phyloP scores from a whole-genome alignment of 1,140 invertebrate species.

The Papilio machaon region DNA sequence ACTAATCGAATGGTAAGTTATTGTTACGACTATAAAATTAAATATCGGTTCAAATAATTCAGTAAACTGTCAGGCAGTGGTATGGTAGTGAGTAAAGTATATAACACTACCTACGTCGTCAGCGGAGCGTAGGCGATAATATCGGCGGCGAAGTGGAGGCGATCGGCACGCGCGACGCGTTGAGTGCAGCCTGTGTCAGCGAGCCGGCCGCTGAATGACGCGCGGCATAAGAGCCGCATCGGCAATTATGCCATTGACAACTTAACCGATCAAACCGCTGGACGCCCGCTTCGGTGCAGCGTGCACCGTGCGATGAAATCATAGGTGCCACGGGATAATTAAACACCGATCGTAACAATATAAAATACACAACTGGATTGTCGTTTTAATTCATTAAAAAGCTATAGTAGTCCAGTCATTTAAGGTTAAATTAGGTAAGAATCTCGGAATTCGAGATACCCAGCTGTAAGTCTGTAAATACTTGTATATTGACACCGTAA shows the following conservation, averaged over 20 bases:
- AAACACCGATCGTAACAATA: background rate
- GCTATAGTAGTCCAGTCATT: too few species aligned
- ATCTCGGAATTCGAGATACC: too few species aligned
- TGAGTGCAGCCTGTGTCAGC: slow-evolving; percentile 71
- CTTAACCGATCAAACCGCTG: slow-evolving; percentile 52
- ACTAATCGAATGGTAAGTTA: background rate
- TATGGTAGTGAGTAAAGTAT: slow-evolving; percentile 21
- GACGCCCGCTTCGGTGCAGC: slow-evolving; percentile 5
- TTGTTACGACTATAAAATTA: background rate
- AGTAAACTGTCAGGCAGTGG: slow-evolving; percentile 16
- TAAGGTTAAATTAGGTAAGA: too few species aligned
- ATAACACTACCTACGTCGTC: slow-evolving; percentile 48
- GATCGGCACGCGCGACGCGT: slow-evolving; percentile 74
- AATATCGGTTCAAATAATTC: background rate
- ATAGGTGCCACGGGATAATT: slow-evolving; percentile 6
- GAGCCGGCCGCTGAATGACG: slow-evolving; percentile 54
- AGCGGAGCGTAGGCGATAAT: slow-evolving; percentile 59
- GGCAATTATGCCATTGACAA: slow-evolving; percentile 75
- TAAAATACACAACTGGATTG: background rate
- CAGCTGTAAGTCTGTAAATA: too few species aligned
- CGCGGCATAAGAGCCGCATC: slow-evolving; percentile 63
- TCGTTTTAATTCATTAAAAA: background rate
- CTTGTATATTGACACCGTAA: too few species aligned
- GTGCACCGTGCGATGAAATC: slow-evolving; percentile 28
- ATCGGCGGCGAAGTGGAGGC: slow-evolving; percentile 63